These are phyloP conservation scores for Dipodomys ordii DNA, from an alignment of 2,113 vertebrate genomes.

Conservation along the genomic window DNA sequence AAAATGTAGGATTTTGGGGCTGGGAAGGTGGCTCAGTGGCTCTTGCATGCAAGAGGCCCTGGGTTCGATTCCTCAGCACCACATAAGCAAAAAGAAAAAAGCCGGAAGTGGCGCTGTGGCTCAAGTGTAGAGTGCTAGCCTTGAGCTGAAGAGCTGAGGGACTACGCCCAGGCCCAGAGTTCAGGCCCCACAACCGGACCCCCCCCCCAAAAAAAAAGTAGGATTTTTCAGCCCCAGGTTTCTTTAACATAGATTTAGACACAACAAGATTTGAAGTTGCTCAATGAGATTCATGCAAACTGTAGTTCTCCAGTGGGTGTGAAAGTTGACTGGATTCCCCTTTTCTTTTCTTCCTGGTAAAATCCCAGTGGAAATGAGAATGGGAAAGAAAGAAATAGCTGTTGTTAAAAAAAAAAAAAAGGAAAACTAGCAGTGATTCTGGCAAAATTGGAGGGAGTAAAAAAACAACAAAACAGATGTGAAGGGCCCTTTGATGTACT, in stretches of 20 bases:
- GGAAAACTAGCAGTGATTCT: conserved; percentile 61
- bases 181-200: no score
- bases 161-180: no score
- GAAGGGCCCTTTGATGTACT: not conserved
- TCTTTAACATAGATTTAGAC: conserved; percentile 70
- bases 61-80: no score
- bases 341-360: conserved; percentile 69
- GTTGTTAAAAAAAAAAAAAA: not conserved
- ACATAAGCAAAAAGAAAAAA: no score
- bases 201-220: not conserved
- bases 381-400: conserved; percentile 62
- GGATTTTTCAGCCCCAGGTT: conserved; percentile 34
- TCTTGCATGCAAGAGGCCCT: no score
- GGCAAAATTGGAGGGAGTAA: not conserved
- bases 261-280: conserved; percentile 44
- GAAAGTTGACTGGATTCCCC: conserved; percentile 54
- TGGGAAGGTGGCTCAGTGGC: no score
- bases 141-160: no score
- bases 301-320: conserved; percentile 30
- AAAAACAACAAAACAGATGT: not conserved
- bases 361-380: conserved; percentile 67
- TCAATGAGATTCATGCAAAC: conserved; percentile 35
- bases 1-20: no score
- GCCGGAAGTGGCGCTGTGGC: no score
- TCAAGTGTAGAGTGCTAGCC: no score